Base-by-base conservation (phyloP, 2,113 vertebrate species). In the Zapornia atra region DNA sequence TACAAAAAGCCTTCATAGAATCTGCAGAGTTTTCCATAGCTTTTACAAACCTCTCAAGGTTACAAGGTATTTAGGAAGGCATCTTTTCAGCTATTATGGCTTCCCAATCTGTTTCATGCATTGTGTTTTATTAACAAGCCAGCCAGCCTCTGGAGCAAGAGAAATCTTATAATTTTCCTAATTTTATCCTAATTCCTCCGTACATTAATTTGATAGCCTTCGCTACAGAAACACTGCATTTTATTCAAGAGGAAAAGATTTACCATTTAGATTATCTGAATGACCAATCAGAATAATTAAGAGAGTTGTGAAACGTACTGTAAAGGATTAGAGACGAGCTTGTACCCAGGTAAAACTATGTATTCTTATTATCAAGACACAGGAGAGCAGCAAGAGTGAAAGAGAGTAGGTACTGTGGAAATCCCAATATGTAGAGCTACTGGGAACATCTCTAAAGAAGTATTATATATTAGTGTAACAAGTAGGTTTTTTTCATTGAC, bases 401-500 rank as follows among this genome's bases (percentile, higher is more conserved):
- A 84, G 29, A 81, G 26, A 86, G 77, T 29, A 81, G 60, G 22
- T 94, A 38, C 69, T 92, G 50, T 90, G 86, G 79, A 51, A 89
- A 70, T 88, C 51, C 42, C 69, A 73, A 24, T 66, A 53, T 36
- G 34, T 6, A 60, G 57, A 93, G 63, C 38, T 50, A 56, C 80
- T 60, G 46, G 71, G 77, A 97, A 51, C 64, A 48, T 75, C 86
- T 66, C 54, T 73, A 33, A 89, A 76, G 80, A 46, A 95, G 25
- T 83, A 89, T 92, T 84, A 90, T 28, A 87, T 94, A 92, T 94
- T 96, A 94, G 88, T 81, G 80, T 93, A 80, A 82, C 95, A 69
- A 73, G 71, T 88, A 77, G 54, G 18, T 86, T 94, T 96, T 82
- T 89, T 90, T 97, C 93, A 90, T 84, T 96, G 95, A 96, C 93